Conservation (phyloP, 2,888 invertebrate genomes). For the Xylota sylvarum region DNA sequence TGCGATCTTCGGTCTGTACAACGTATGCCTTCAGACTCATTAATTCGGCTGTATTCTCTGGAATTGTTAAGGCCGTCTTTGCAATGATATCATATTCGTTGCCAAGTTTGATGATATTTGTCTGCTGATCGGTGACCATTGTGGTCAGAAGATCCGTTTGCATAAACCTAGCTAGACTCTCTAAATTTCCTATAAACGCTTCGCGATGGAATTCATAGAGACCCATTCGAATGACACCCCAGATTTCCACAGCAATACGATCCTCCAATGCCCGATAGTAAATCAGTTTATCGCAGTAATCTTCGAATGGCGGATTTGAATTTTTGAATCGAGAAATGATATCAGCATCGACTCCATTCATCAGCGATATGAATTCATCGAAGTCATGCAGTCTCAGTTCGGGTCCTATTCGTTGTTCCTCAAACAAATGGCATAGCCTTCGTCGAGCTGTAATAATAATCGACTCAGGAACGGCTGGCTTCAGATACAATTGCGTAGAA, state of each 20-base stretch:
- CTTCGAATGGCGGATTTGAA: conserved; percentile 88
- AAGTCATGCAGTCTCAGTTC: conserved; percentile 91
- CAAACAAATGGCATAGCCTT: conserved; percentile 88
- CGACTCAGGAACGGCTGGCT: conserved; percentile 90
- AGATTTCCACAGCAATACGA: conserved; percentile 86
- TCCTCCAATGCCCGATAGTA: conserved; percentile 88
- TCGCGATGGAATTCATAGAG: conserved; percentile 94
- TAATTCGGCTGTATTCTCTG: conserved; percentile 93
- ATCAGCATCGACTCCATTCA: conserved; percentile 88
- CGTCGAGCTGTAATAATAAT: conserved; percentile 88
- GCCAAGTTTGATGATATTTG: conserved; percentile 91
- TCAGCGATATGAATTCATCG: conserved; percentile 91
- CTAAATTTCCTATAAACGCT: conserved; percentile 90
- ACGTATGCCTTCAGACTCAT: conserved; percentile 93
- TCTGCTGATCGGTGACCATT: conserved; percentile 93
- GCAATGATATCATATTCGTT: conserved; percentile 94
- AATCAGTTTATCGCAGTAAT: conserved; percentile 87
- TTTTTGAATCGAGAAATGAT: conserved; percentile 89
- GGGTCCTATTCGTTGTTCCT: conserved; percentile 90
- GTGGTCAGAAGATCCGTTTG: conserved; percentile 89
- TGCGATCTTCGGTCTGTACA: conserved; percentile 89
- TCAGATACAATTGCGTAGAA: conserved; percentile 79
- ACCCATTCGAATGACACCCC: conserved; percentile 90
- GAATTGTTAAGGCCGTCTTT: conserved; percentile 91
- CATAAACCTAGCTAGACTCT: conserved; percentile 88